Conservation (phyloP, 2,113 vertebrate genomes). For the Coregonus clupeaformis region DNA sequence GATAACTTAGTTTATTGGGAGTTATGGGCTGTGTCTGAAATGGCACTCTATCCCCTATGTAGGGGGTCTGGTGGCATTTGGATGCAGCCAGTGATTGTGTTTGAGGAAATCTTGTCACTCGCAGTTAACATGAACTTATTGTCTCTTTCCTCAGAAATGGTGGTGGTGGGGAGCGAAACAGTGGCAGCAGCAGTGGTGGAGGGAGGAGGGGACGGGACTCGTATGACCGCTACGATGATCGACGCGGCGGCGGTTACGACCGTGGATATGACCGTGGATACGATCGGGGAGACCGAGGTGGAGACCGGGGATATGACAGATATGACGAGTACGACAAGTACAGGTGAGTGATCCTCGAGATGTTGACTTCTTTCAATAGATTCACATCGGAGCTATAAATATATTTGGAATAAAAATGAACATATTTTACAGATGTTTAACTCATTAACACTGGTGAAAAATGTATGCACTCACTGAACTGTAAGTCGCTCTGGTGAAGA, state of each 20-base stretch:
- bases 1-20: too few relatives aligned
- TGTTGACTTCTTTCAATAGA: conserved; percentile 35
- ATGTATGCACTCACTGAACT: too few relatives aligned
- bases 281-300: conserved; percentile 74
- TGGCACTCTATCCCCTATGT: too few relatives aligned
- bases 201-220: conserved; percentile 79
- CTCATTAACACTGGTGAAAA: too few relatives aligned
- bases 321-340: conserved; percentile 90
- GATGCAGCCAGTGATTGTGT: too few relatives aligned
- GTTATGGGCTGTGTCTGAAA: too few relatives aligned
- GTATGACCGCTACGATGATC: conserved; percentile 67
- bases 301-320: conserved; percentile 80
- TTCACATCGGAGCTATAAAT: neutral
- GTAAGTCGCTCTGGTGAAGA: too few relatives aligned
- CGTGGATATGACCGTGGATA: conserved; percentile 66
- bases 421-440: too few relatives aligned
- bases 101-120: too few relatives aligned
- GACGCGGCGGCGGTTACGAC: conserved; percentile 61
- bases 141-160: conserved; percentile 51
- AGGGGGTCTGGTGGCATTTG: too few relatives aligned
- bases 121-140: neutral
- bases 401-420: too few relatives aligned
- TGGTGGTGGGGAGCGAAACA: conserved; percentile 47
- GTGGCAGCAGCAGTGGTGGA: conserved; percentile 55
- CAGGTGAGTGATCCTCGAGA: conserved; percentile 68